phyloP scores from a whole-genome alignment of 2,888 invertebrate species.

The Halictus ligatus region DNA sequence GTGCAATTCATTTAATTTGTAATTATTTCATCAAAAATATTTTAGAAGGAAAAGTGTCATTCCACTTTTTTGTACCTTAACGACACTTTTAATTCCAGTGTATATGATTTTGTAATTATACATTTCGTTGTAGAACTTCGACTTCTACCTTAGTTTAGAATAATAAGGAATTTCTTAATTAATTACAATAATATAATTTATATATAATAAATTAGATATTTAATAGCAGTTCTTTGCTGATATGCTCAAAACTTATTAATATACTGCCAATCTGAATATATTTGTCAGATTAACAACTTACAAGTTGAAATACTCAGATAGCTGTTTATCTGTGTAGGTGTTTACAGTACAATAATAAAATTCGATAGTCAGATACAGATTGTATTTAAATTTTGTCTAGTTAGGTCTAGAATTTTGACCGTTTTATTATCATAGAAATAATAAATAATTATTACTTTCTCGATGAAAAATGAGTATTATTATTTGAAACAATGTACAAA shows the following conservation, averaged over 20 bases:
- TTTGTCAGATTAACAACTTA: conserved; percentile 12
- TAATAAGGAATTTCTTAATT: conserved; percentile 7
- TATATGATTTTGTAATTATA: conserved; percentile 19
- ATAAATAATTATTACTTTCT: too few species aligned
- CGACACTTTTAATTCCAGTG: conserved; percentile 31
- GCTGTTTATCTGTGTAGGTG: not conserved
- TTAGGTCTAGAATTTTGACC: not conserved
- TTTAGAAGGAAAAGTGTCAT: conserved; percentile 26
- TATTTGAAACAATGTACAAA: too few species aligned
- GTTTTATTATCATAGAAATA: too few species aligned
- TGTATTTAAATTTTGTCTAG: not conserved
- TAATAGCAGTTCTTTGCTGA: not conserved
- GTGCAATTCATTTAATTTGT: conserved; percentile 11
- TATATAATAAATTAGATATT: not conserved
- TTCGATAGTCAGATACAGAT: not conserved
- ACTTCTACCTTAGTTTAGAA: conserved; percentile 9
- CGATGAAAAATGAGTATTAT: too few species aligned
- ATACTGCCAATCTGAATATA: conserved; percentile 19
- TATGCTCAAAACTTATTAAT: conserved; percentile 1
- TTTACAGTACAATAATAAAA: conserved; percentile 18
- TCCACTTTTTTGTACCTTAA: conserved; percentile 21
- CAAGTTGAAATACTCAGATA: not conserved
- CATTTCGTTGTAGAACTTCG: conserved; percentile 4
- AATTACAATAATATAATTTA: not conserved
- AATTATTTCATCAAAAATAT: conserved; percentile 17